These are phyloP conservation scores for Antheraea assamensis DNA, from an alignment of 2,888 invertebrate species.

Conservation along the genomic window DNA sequence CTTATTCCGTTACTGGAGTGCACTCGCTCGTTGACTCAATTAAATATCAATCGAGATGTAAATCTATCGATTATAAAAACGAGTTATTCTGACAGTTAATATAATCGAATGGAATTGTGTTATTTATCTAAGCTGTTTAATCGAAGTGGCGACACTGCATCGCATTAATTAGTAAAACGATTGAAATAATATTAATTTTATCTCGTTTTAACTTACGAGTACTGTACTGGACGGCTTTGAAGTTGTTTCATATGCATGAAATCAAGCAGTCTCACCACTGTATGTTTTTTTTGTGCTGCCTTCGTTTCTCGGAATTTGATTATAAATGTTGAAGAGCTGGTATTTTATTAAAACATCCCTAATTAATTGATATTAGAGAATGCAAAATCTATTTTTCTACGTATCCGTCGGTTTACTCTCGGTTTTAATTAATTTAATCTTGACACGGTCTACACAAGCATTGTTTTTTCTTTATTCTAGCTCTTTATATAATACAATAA, in stretches of 20 bases:
- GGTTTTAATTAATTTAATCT: background rate
- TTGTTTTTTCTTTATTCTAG: background rate
- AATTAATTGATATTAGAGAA: too few species aligned
- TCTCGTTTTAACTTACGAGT: slow-evolving; percentile 32
- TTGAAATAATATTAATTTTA: slow-evolving; percentile 31
- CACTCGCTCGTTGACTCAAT: slow-evolving; percentile 74
- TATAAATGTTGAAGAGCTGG: too few species aligned
- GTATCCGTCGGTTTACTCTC: background rate
- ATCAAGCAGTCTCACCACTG: slow-evolving; percentile 23
- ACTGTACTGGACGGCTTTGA: slow-evolving; percentile 26
- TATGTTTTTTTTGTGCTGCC: slow-evolving; percentile 27
- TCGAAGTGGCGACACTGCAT: slow-evolving; percentile 37
- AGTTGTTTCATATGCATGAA: slow-evolving; percentile 8
- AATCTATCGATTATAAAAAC: slow-evolving; percentile 66
- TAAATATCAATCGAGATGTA: slow-evolving; percentile 77
- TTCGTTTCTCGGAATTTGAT: background rate
- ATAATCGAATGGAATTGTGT: slow-evolving; percentile 61
- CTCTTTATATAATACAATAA: background rate
- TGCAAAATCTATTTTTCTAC: background rate
- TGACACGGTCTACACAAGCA: background rate
- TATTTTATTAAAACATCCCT: too few species aligned
- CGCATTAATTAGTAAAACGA: slow-evolving; percentile 30
- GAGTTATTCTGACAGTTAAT: slow-evolving; percentile 65
- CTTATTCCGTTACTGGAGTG: slow-evolving; percentile 76
- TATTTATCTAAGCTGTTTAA: slow-evolving; percentile 46